Evolutionary conservation across 2,797 vertebrate species (phyloP).

Genomic region (Tokudaia muenninki): DNA sequence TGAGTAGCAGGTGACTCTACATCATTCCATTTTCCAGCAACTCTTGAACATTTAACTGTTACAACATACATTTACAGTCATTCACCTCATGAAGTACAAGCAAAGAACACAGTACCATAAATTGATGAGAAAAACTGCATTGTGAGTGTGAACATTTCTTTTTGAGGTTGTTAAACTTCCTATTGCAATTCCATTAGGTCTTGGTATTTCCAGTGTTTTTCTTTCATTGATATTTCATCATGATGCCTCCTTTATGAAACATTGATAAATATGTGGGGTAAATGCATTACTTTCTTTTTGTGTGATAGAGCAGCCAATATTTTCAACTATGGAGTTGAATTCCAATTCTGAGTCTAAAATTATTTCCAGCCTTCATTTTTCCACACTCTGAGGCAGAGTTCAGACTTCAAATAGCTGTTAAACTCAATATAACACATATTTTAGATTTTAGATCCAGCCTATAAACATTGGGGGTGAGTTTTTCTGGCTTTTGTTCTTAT

Average conservation of each 20-base stretch:
- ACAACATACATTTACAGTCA: conserved; percentile 61
- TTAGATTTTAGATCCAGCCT: conserved; percentile 56
- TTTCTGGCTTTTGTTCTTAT: conserved; percentile 36
- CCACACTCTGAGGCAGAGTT: conserved; percentile 28
- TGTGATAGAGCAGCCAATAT: background rate
- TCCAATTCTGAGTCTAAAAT: conserved; percentile 48
- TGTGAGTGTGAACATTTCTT: conserved; percentile 63
- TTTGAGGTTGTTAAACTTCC: conserved; percentile 62
- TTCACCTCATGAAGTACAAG: conserved; percentile 64
- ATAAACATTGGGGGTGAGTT: conserved; percentile 17
- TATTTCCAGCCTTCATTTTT: conserved; percentile 39
- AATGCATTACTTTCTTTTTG: conserved; percentile 51
- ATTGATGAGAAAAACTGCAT: conserved; percentile 29
- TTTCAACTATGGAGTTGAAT: conserved; percentile 47
- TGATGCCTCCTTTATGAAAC: conserved; percentile 13
- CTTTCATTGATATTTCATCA: background rate
- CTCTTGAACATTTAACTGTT: conserved; percentile 36
- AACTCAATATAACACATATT: conserved; percentile 42
- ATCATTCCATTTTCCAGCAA: conserved; percentile 59
- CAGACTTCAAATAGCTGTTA: conserved; percentile 42
- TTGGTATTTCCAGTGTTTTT: conserved; percentile 44
- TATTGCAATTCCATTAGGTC: conserved; percentile 65
- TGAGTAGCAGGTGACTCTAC: conserved; percentile 33
- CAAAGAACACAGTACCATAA: conserved; percentile 60
- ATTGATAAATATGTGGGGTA: conserved; percentile 56